Conservation (phyloP, 2,113 vertebrate genomes). For the Otus sunia region DNA sequence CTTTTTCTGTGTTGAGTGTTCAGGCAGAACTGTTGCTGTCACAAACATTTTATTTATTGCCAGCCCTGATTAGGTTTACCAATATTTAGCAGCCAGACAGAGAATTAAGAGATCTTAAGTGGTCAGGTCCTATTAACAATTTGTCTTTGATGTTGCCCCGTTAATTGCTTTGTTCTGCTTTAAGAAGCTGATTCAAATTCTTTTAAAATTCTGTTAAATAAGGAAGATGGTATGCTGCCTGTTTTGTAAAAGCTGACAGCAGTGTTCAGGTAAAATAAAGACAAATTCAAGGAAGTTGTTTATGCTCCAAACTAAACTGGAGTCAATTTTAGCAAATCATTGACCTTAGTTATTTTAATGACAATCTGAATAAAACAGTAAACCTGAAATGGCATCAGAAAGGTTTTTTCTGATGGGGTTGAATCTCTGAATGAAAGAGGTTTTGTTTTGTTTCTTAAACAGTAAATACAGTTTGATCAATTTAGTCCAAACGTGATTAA, state of each 20-base stretch:
- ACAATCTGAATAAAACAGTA: background rate
- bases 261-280: background rate
- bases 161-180: constrained; percentile 30
- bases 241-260: background rate
- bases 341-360: background rate
- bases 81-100: background rate
- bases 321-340: background rate
- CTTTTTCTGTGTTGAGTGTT: background rate
- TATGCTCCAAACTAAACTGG: background rate
- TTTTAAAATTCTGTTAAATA: constrained; percentile 3
- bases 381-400: background rate
- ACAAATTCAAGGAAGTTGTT: background rate
- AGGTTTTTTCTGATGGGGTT: background rate
- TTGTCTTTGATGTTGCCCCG: constrained; percentile 13
- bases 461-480: background rate
- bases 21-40: constrained; percentile 32
- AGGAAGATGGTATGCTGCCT: background rate
- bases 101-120: constrained; percentile 36
- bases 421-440: background rate
- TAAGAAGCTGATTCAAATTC: constrained; percentile 3
- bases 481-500: background rate
- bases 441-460: background rate
- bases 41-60: constrained; percentile 38
- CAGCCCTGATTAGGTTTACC: constrained; percentile 5
- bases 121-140: background rate